Conservation (phyloP, 2,113 vertebrate genomes). For the Condylura cristata region DNA sequence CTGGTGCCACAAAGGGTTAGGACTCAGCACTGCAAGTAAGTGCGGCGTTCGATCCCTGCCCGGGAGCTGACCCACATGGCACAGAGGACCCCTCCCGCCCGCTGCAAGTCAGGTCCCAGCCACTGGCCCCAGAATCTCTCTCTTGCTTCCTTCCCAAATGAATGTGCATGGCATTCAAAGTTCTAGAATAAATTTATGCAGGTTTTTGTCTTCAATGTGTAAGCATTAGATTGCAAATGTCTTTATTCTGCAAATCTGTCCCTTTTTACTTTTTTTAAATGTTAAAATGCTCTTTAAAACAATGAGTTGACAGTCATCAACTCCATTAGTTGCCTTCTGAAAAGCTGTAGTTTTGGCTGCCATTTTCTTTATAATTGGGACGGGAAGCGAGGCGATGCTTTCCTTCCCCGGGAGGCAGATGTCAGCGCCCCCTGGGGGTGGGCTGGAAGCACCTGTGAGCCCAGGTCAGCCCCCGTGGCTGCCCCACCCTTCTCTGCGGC, state of each 20-base stretch:
- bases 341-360: neutral
- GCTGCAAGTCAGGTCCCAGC: too few relatives aligned
- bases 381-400: too few relatives aligned
- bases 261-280: neutral
- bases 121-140: too few relatives aligned
- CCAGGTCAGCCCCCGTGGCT: neutral
- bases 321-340: neutral
- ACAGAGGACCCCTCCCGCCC: too few relatives aligned
- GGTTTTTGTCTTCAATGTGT: neutral
- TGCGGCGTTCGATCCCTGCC: too few relatives aligned
- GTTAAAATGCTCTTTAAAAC: neutral
- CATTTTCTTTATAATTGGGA: neutral
- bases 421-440: too few relatives aligned
- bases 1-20: too few relatives aligned
- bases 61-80: too few relatives aligned
- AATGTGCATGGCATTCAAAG: neutral
- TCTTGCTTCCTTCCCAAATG: too few relatives aligned
- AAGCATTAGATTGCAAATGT: neutral
- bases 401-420: neutral
- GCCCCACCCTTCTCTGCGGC: neutral
- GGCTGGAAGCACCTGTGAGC: neutral
- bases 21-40: too few relatives aligned
- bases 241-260: neutral
- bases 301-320: neutral
- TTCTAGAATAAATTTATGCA: neutral